phyloP scores from a whole-genome alignment of 1,140 invertebrate species.

The Thaumatotibia leucotreta region DNA sequence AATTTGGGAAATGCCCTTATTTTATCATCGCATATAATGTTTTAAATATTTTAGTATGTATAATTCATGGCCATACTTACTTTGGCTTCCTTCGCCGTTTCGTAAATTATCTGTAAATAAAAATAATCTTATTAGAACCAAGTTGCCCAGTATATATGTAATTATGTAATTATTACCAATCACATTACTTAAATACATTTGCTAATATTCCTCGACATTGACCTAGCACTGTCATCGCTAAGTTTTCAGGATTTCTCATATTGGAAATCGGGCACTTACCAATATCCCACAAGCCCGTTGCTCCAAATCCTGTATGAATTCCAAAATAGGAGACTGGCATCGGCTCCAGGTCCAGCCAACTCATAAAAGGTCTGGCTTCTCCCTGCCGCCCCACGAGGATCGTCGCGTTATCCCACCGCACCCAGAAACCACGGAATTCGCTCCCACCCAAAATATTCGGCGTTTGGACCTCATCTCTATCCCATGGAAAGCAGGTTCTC shows the following conservation, averaged over 20 bases:
- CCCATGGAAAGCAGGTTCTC: neutral
- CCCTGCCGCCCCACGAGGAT: neutral
- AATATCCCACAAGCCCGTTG: neutral
- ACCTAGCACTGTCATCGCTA: too few species aligned
- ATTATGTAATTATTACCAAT: too few species aligned
- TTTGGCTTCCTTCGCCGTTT: neutral
- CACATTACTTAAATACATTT: too few species aligned
- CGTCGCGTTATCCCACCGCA: neutral
- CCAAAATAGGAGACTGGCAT: neutral
- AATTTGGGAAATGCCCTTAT: too few species aligned
- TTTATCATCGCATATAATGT: too few species aligned
- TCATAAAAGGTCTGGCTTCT: neutral
- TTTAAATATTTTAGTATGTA: too few species aligned
- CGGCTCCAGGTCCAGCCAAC: neutral
- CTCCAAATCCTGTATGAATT: neutral
- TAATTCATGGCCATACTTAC: too few species aligned
- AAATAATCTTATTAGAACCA: neutral
- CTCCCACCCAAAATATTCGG: neutral
- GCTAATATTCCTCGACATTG: too few species aligned
- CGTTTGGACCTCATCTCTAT: conserved; percentile 28
- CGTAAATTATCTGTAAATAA: neutral
- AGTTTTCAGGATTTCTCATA: too few species aligned
- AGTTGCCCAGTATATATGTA: too few species aligned
- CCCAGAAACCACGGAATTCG: neutral
- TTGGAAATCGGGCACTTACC: neutral